A percentile compares a stretch with the other conserved stretches of the same genome.
Evolutionary conservation across 2,113 vertebrate genomes (phyloP).

Genomic region (Chloroceryle aenea): DNA sequence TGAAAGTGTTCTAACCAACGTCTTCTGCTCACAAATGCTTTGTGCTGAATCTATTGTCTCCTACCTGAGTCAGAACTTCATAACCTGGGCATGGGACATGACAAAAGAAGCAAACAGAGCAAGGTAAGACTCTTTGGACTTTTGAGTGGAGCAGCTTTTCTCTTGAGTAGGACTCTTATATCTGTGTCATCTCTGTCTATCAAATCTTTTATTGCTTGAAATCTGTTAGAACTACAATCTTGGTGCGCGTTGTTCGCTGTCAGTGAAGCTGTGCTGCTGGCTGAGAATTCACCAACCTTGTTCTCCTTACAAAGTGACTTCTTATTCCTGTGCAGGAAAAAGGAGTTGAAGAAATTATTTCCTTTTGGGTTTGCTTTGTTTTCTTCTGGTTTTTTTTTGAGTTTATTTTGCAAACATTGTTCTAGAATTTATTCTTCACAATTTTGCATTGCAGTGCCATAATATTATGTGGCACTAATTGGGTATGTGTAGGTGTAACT

Average conservation of each 20-base stretch:
- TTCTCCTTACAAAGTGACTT: not conserved
- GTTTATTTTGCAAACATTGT: not conserved
- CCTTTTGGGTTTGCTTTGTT: not conserved
- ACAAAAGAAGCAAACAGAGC: constrained; percentile 97
- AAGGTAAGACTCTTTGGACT: constrained; percentile 81
- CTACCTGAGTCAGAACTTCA: constrained; percentile 99
- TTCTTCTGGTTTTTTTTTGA: not conserved
- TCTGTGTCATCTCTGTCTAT: not conserved
- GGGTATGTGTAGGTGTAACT: not conserved
- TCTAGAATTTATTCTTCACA: not conserved
- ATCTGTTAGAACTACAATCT: not conserved
- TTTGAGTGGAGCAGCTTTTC: not conserved
- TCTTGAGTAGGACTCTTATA: not conserved
- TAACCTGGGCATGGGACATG: constrained; percentile 99
- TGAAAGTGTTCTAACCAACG: constrained; percentile 97
- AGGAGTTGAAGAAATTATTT: not conserved
- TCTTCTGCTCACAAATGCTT: constrained; percentile 99
- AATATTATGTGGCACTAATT: not conserved
- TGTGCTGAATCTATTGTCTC: constrained; percentile 98
- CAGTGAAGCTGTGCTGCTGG: not conserved
- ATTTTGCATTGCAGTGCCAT: not conserved
- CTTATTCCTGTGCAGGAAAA: not conserved
- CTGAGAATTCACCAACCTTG: not conserved
- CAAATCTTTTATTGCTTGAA: not conserved
- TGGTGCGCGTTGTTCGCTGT: not conserved